Base-by-base conservation (phyloP, 2,888 invertebrate species). In the Antitype chi region DNA sequence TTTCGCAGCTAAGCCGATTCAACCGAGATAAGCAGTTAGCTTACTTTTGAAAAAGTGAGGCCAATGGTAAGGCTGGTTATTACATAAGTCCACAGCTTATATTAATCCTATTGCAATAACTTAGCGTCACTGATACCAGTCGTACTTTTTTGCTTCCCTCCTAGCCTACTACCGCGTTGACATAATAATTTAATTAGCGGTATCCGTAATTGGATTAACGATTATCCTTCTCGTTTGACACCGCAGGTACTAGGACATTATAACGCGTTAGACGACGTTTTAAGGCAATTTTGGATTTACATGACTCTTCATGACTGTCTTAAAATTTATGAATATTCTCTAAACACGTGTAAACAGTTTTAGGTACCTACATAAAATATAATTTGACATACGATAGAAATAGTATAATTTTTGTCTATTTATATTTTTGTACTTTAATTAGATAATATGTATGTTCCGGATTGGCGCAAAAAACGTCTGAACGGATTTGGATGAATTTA, bases 151-250 rank as follows among this genome's bases (percentile, higher is more conserved):
- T n/a, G n/a, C 47, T 53, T n/a, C 17, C 53, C 57, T 68, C 20
- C 57, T 67, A 25, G 23, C 73, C 71, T 59, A 64, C 68, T 71
- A 3, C 43, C 43, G 13, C 38, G 76, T 38, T 63, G 59, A 72
- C 78, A 84, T 74, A 79, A 82, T 87, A 87, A 87, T 80, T 81
- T 78, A 87, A 87, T 87, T 87, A 87, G 84, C 63, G 49, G 38
- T 66, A 28, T 59, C 32, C 13, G 47, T 87, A 88, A 87, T 80
- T 49, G 85, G 81, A 87, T 87, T 87, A 85, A 72, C 70, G 84
- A 76, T 80, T 78, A 87, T 87, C 88, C 80, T 66, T 25, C 55
- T 72, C 69, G 74, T 86, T 88, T 69, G 70, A 83, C 85, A 84
- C 85, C 82, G 38, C 77, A 23, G 49, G 28, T 55, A 70, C 74